Base-by-base conservation (phyloP, 2,888 invertebrate species). In the Rhagonycha lutea region DNA sequence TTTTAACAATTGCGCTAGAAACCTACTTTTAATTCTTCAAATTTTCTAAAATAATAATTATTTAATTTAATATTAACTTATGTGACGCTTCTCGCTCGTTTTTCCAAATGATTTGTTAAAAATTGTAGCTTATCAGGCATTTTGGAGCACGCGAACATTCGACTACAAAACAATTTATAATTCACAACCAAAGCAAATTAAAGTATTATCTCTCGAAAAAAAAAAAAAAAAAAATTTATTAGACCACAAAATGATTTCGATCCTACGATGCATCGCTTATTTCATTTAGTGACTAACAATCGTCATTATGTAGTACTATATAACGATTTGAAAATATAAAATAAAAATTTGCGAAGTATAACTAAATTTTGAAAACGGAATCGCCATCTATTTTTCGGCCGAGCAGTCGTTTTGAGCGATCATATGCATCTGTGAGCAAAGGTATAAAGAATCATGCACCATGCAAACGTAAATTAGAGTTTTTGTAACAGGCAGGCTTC, bases 331-430 rank as follows among this genome's bases (percentile, higher is more conserved):
- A 14, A 70, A 70, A 24, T 69, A 69, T 47, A 47, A 60, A 70
- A 62, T 70, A 32, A 14, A 61, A 32, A 65, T 63, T 72, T 72
- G 18, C 14, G 26, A 24, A 18, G 26, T 47, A 61, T 32, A 14
- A 32, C 14, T 26, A 65, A 74, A 70, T 77, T 77, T 65, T 62
- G 70, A 74, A 73, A 74, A 63, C 62, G 74, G 73, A 73, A 78
- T 76, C 69, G 73, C 76, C 72, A 76, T 74, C 77, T 72, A 76
- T 74, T 81, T 83, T 82, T 86, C 85, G 86, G 87, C 86, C 85
- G 86, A 86, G 85, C 86, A 85, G 83, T 84, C 86, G 87, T 87
- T 87, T 87, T 86, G 87, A 87, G 87, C 87, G 85, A 87, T 87
- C 87, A 86, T 87, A 87, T 87, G 87, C 87, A 87, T 87, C 87